Base-by-base conservation (phyloP, 2,888 invertebrate species). In the Brenthis ino region DNA sequence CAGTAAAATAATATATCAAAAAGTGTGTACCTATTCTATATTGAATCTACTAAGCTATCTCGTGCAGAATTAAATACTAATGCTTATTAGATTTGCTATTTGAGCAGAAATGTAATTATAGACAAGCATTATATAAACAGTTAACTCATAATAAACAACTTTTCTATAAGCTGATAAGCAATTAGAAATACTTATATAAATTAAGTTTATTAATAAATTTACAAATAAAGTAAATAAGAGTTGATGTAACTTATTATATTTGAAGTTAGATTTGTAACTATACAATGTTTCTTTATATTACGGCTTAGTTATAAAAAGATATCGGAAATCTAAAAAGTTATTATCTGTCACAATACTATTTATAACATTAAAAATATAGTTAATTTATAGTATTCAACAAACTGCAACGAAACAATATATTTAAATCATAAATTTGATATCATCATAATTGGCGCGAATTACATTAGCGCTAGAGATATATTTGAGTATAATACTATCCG, bases 361-460 rank as follows among this genome's bases (percentile, higher is more conserved):
- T 43, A 43, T 43, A 43, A 43, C 11, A 43, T 43, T 37, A 11
- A 43, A 43, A 43, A 11, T 43, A 37, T 37, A 6, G 6, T 11
- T 43, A 43, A 2, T 37, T 43, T 28, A 28, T 28, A n/a, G 51
- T 51, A n/a, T 13, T 5, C 51, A 43, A 43, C 37, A 43, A 43
- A 43, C 37, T 43, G 37, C 37, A 11, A 43, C 58, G 56, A 58
- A 60, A 37, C 61, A 56, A 63, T 20, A 58, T 43, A 51, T 61
- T 60, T 60, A 48, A 65, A 58, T 48, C 53, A 48, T 57, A 65
- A 47, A 68, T 57, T 60, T 37, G 24, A 24, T 58, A 24, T 58
- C 33, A 55, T 63, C 6, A 51, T 71, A 58, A 64, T 60, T 66
- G 69, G 71, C 71, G 71, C 71, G 71, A 71, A 69, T 57, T n/a